phyloP scores from a whole-genome alignment of 2,888 invertebrate species.

The Ditylenchus weischeri region DNA sequence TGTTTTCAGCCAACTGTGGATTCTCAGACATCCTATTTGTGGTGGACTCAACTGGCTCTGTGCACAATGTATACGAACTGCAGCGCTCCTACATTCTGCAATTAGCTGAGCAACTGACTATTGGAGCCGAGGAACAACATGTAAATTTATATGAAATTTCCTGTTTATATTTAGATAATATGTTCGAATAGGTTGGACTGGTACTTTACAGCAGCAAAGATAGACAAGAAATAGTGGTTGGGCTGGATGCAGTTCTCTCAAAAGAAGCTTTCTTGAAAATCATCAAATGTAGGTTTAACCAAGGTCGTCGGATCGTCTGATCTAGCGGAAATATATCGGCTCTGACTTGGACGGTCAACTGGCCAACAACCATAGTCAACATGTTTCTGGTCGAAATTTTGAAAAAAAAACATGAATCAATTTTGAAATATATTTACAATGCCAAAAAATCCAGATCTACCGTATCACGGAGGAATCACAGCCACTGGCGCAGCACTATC shows the following conservation, averaged over 20 bases:
- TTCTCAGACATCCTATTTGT: conserved; percentile 31
- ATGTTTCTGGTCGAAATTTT: too few species aligned
- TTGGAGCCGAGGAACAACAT: conserved; percentile 28
- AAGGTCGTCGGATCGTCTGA: too few species aligned
- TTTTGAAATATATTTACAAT: not conserved
- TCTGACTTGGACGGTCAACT: too few species aligned
- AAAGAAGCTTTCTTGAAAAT: conserved; percentile 18
- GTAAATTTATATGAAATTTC: conserved; percentile 11
- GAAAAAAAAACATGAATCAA: too few species aligned
- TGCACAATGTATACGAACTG: conserved; percentile 26
- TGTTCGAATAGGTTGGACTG: conserved; percentile 20
- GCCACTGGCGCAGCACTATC: conserved; percentile 43
- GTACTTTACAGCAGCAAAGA: conserved; percentile 30
- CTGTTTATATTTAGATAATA: not conserved
- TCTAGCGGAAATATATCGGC: too few species aligned
- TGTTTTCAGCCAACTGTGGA: conserved; percentile 12
- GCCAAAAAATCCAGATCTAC: conserved; percentile 16
- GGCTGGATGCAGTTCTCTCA: conserved; percentile 15
- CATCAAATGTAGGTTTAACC: conserved; percentile 17
- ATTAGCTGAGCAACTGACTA: conserved; percentile 23
- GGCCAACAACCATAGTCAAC: too few species aligned
- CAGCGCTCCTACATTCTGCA: conserved; percentile 31
- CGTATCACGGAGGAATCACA: conserved; percentile 40
- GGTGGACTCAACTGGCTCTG: conserved; percentile 33
- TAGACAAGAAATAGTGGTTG: conserved; percentile 22